Percentiles rank a stretch among this genome's conserved stretches.
Evolutionary conservation across 2,797 vertebrate genomes (phyloP).

Genomic region (Coracias cyanogaster): DNA sequence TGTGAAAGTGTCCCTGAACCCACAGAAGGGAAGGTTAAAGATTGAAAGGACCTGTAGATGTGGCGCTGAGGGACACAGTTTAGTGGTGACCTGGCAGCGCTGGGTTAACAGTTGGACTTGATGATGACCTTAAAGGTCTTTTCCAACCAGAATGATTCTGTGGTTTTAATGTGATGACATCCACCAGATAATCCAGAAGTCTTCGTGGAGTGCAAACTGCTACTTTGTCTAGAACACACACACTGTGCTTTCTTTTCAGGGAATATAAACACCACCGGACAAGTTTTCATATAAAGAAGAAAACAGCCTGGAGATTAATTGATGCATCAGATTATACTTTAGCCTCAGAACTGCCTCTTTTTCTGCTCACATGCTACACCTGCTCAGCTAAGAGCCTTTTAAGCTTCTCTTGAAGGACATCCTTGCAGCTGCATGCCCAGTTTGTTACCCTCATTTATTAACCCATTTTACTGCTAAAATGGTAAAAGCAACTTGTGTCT

Average conservation of each 20-base stretch:
- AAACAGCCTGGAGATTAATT: not conserved
- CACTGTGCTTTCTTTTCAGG: not conserved
- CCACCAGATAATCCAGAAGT: not conserved
- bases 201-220: not conserved
- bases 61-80: too few species aligned
- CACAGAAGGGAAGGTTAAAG: not conserved
- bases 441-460: not conserved
- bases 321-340: not conserved
- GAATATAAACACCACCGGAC: not conserved
- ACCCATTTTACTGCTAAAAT: not conserved
- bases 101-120: too few species aligned
- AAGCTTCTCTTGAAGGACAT: not conserved
- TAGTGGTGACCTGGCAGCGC: too few species aligned
- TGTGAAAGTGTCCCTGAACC: not conserved
- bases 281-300: not conserved
- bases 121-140: too few species aligned
- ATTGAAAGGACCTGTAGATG: not conserved
- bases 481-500: not conserved
- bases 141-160: too few species aligned
- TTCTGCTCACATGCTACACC: not conserved
- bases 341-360: not conserved
- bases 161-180: not conserved
- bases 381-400: not conserved
- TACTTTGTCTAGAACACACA: not conserved
- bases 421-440: not conserved